These are phyloP conservation scores for Ametastegia equiseti DNA, from an alignment of 2,888 invertebrate genomes.

Conservation along the genomic window DNA sequence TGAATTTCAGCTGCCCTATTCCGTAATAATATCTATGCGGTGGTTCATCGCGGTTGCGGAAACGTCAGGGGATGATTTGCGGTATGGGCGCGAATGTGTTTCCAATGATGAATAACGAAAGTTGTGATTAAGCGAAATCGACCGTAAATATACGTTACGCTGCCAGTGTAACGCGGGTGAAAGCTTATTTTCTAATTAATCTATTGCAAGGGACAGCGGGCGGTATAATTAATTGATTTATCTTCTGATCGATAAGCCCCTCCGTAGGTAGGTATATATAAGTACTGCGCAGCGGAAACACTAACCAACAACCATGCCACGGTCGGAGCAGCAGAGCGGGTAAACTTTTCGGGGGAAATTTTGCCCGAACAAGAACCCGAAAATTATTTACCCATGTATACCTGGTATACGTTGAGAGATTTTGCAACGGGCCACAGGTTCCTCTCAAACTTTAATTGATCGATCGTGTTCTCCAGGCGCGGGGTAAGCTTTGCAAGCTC, in stretches of 20 bases:
- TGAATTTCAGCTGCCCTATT: background rate
- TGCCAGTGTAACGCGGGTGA: background rate
- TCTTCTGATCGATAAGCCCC: slow-evolving; percentile 25
- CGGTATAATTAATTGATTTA: slow-evolving; percentile 43
- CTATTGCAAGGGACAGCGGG: slow-evolving; percentile 39
- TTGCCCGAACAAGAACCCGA: background rate
- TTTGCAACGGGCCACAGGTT: background rate
- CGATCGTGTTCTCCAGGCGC: background rate
- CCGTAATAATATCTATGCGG: background rate
- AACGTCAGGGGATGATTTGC: background rate
- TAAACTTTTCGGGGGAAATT: background rate
- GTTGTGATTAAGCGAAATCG: slow-evolving; percentile 14
- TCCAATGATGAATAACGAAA: slow-evolving; percentile 34
- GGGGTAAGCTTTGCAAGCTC: background rate
- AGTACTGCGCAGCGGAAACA: background rate
- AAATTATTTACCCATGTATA: slow-evolving; percentile 38
- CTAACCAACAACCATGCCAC: background rate
- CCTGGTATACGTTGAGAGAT: background rate
- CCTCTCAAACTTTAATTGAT: background rate
- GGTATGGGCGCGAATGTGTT: background rate
- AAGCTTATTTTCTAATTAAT: slow-evolving; percentile 44
- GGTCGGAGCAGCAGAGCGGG: too few species aligned
- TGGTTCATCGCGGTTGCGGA: too few species aligned
- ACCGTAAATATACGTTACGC: slow-evolving; percentile 6
- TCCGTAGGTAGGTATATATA: too few species aligned